Base-by-base conservation (phyloP, 2,888 invertebrate species). In the Norana najaformis region DNA sequence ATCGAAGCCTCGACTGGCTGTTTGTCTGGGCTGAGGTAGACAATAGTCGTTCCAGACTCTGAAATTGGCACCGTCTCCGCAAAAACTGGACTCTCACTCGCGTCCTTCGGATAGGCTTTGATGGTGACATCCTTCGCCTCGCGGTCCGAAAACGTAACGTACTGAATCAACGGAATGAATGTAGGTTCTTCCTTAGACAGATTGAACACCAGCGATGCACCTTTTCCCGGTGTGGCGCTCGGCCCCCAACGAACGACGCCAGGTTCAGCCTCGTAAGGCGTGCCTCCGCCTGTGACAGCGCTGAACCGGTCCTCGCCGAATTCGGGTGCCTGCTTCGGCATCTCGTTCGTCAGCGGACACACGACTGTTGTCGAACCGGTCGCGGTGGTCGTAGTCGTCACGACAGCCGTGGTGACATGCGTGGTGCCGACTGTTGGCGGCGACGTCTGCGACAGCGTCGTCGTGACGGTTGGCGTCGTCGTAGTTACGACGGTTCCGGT, bases 341-440 rank as follows among this genome's bases (percentile, higher is more conserved):
- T 83, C 36, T 83, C 35, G 83, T 16, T 14, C 16, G 36, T 83
- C 34, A 35, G 83, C 34, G 83, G 83, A 83, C 83, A 83, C 11
- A 83, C 83, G 83, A 83, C 35, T 20, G 83, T 83, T 36, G 83
- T 83, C 83, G 83, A 30, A 83, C 83, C 83, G 35, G 83, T 83
- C 83, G 83, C 35, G 14, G 83, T 83, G 20, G 83, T 83, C 34
- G 83, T 83, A 34, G 83, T 83, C 35, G 83, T 89, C 47, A 47
- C 38, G 88, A 83, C 89, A 88, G 89, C 35, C n/a, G 88, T 89
- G 16, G 89, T 88, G 34, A 38, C 35, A 20, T n/a, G n/a, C 6
- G 82, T 82, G 23, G 11, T 18, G 30, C 6, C 82, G 5, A 18
- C 16, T 34, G 82, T 5, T n/a, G 34, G 23, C 18, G 82, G 23